A percentile compares a stretch with the other conserved stretches of the same genome.
Conservation (phyloP, 2,113 vertebrate species). For the Oryzias woworae region DNA sequence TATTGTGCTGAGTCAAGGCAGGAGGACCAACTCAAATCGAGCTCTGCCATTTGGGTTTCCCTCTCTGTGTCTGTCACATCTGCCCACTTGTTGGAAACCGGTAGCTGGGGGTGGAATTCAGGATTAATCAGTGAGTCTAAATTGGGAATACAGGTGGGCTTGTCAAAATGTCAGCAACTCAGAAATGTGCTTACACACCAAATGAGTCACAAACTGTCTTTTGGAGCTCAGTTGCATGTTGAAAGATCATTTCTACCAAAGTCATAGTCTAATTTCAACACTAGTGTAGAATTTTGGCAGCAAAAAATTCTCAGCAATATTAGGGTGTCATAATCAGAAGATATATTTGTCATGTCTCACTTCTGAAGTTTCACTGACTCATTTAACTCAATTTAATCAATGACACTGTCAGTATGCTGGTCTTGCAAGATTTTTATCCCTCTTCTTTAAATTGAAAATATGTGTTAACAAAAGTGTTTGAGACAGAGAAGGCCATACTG, state of each 20-base stretch:
- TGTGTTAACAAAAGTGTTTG: no score
- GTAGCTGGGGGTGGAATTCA: conserved; percentile 53
- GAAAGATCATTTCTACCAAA: background rate
- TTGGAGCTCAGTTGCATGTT: background rate
- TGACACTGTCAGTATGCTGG: no score
- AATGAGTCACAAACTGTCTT: conserved; percentile 5
- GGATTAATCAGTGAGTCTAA: conserved; percentile 48
- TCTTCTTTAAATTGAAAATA: no score
- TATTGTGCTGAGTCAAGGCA: conserved; percentile 71
- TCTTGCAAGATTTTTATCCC: no score
- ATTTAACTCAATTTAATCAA: conserved; percentile 13
- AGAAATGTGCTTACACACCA: conserved; percentile 9
- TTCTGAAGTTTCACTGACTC: conserved; percentile 31
- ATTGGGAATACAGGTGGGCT: conserved; percentile 49
- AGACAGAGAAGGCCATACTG: no score
- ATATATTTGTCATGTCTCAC: background rate
- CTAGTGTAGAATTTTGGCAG: background rate
- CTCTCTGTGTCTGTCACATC: conserved; percentile 59
- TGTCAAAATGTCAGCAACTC: conserved; percentile 32
- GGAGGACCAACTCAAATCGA: conserved; percentile 52
- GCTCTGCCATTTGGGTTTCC: conserved; percentile 60
- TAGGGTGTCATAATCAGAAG: conserved; percentile 2
- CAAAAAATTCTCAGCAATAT: background rate
- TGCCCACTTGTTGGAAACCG: conserved; percentile 69
- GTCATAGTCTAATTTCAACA: background rate